Percentiles rank a stretch among this genome's conserved stretches.
Conservation (phyloP, 2,888 invertebrate species). For the Hipparchia sbordonii region DNA sequence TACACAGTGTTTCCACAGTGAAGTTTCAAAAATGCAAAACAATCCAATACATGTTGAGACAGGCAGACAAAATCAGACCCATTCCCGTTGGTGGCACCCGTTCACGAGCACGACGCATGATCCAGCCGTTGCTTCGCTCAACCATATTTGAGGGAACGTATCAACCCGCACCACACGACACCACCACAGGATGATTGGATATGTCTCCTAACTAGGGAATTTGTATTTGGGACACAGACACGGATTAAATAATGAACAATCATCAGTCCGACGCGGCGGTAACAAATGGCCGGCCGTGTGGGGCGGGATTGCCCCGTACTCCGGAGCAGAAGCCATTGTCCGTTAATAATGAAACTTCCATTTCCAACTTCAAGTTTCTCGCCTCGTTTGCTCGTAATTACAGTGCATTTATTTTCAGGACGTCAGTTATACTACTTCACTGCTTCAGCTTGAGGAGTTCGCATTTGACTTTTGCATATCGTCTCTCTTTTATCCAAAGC, state of each 20-base stretch:
- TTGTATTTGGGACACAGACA: conserved; percentile 8
- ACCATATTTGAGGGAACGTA: too few species aligned
- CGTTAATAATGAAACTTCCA: conserved; percentile 47
- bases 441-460: neutral
- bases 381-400: conserved; percentile 40
- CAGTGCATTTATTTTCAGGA: conserved; percentile 33
- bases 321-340: conserved; percentile 43
- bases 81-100: too few species aligned
- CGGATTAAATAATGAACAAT: conserved; percentile 35
- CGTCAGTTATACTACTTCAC: neutral
- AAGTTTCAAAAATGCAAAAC: too few species aligned
- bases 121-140: too few species aligned
- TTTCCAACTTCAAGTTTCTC: conserved; percentile 40
- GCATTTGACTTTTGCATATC: neutral
- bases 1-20: too few species aligned
- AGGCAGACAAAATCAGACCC: too few species aligned
- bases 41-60: too few species aligned
- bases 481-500: too few species aligned
- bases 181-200: too few species aligned
- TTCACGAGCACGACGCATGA: too few species aligned
- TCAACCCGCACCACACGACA: too few species aligned
- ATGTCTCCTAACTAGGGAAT: neutral
- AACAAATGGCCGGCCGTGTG: conserved; percentile 40
- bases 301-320: conserved; percentile 39
- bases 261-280: conserved; percentile 30